These are phyloP conservation scores for Sebastes wilsoni DNA, from an alignment of 2,797 vertebrate genomes.

Conservation along the genomic window DNA sequence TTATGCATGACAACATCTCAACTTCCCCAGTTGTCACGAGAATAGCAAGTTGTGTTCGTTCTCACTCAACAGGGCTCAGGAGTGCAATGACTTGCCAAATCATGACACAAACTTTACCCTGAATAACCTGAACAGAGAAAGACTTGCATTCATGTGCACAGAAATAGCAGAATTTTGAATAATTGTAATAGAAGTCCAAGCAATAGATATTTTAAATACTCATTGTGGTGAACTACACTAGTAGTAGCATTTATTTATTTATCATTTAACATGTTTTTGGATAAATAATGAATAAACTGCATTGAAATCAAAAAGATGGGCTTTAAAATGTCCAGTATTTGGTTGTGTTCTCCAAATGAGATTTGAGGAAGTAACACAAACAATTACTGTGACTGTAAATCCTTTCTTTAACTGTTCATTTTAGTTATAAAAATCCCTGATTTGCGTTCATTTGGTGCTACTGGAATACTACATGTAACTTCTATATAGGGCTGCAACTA, in stretches of 20 bases:
- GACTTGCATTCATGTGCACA: neutral
- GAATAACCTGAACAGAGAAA: neutral
- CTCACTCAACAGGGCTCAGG: neutral
- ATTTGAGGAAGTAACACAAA: neutral
- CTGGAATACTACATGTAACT: no score
- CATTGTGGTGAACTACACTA: neutral
- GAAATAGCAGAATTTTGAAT: neutral
- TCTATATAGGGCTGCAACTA: no score
- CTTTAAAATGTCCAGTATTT: neutral
- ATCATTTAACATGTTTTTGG: neutral
- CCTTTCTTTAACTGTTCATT: neutral
- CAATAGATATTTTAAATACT: neutral
- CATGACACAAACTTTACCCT: neutral
- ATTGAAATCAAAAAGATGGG: neutral
- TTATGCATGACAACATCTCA: constrained; percentile 10
- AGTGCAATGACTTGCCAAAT: neutral
- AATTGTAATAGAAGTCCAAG: neutral
- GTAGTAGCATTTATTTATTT: neutral
- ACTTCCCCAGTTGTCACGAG: constrained; percentile 2
- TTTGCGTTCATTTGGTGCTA: neutral
- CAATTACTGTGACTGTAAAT: neutral
- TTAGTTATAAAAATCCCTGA: neutral
- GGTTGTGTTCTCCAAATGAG: neutral
- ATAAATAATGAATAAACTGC: neutral
- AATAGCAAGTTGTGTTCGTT: neutral